Base-by-base conservation (phyloP, 1,140 invertebrate species). In the Drosophila lacertosa region DNA sequence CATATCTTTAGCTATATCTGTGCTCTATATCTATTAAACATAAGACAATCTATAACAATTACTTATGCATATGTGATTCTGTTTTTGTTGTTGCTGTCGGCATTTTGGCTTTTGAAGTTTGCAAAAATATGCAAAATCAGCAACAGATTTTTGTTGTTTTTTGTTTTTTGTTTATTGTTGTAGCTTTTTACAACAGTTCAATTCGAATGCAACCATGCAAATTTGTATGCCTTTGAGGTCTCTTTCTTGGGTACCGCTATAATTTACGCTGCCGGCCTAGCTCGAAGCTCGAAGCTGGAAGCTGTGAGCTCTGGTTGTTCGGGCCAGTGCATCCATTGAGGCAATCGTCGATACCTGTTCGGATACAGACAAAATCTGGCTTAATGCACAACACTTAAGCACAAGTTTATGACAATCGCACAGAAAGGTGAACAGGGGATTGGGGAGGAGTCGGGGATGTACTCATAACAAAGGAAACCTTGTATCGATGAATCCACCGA, bases 311-410 rank as follows among this genome's bases (percentile, higher is more conserved):
- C n/a, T n/a, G n/a, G n/a, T n/a, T 29, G 6, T 29, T 7, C 26
- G 9, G 26, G 5, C 26, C 26, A 29, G 26, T 29, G 26, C 26
- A 29, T 29, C 26, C 26, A 29, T 65, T 57, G 35, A 44, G 48
- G 39, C 37, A 60, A 60, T 60, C 55, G 22, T 53, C 42, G 53
- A 66, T 66, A 58, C 64, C 45, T 60, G 45, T 50, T 69, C 63
- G 42, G 9, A 40, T 44, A 62, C 24, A 59, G 20, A n/a, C n/a
- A n/a, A 67, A 15, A 53, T 45, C 39, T 13, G 47, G 15, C 57
- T 68, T 62, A 54, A 69, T 69, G 66, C 59, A 68, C 47, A 53
- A 63, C 65, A 69, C 59, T 69, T 69, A 69, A 69, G 59, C 59
- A 64, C 16, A 69, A 64, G 33, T 69, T 69, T 69, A 69, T 69